phyloP scores from a whole-genome alignment of 92 coral and sea anemone genomes.

The Virgularia gustaviana region DNA sequence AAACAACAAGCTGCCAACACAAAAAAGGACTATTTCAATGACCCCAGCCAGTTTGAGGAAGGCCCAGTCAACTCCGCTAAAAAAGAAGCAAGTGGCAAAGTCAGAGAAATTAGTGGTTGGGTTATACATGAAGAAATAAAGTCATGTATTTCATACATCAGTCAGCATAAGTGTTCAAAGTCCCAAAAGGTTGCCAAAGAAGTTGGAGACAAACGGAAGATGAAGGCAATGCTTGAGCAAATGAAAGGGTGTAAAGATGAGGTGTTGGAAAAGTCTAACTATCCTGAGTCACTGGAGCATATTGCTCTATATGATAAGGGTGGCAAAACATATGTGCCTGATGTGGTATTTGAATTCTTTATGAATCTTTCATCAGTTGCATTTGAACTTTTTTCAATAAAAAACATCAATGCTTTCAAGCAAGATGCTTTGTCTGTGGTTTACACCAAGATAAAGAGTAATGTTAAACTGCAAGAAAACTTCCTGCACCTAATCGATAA shows the following conservation, averaged over 20 bases:
- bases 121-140: conserved; percentile 36
- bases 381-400: background rate
- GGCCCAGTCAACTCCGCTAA: conserved; percentile 36
- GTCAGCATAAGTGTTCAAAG: conserved; percentile 28
- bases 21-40: conserved; percentile 6
- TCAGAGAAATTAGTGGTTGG: conserved; percentile 43
- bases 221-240: conserved; percentile 12
- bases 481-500: background rate
- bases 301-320: conserved; percentile 33
- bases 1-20: conserved; percentile 1
- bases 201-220: conserved; percentile 5
- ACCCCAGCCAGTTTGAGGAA: conserved; percentile 25
- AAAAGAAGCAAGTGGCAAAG: conserved; percentile 39
- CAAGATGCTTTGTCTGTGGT: background rate
- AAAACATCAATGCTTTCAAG: conserved; percentile 25
- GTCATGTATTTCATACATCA: conserved; percentile 25
- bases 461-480: background rate
- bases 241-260: background rate
- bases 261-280: conserved; percentile 11
- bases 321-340: conserved; percentile 16
- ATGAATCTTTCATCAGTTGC: conserved; percentile 1
- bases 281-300: conserved; percentile 38
- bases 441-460: background rate
- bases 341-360: conserved; percentile 11
- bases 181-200: background rate